Evolutionary conservation across 2,797 vertebrate species (phyloP).

Genomic region (Masticophis lateralis): DNA sequence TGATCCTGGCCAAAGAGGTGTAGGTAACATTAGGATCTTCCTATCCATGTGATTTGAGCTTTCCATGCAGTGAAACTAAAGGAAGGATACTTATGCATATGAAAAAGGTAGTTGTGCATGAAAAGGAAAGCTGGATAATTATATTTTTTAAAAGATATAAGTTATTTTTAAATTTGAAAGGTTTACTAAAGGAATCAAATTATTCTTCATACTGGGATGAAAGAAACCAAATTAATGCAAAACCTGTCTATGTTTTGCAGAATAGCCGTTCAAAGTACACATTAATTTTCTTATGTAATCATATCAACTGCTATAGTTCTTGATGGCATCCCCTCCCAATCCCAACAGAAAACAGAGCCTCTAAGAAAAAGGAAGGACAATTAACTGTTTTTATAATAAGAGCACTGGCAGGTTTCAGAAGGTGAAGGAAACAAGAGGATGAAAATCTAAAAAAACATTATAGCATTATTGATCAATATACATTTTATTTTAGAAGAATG

Average conservation of each 20-base stretch:
- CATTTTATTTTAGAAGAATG: neutral
- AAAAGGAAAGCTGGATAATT: neutral
- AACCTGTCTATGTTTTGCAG: fast-evolving
- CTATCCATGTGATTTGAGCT: neutral
- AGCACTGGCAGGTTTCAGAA: neutral
- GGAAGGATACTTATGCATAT: neutral
- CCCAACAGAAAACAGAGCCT: neutral
- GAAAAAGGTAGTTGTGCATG: neutral
- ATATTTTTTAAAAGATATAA: neutral
- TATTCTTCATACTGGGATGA: neutral
- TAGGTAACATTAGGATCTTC: fast-evolving
- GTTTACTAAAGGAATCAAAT: neutral
- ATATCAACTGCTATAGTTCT: neutral
- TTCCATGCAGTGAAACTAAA: neutral
- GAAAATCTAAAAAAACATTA: neutral
- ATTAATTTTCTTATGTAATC: neutral
- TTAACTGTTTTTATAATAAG: neutral
- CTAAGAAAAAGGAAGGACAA: neutral
- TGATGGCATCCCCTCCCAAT: neutral
- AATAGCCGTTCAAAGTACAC: neutral
- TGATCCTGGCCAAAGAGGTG: neutral
- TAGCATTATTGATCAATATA: neutral
- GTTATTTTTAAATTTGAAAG: neutral
- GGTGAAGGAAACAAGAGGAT: neutral
- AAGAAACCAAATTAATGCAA: conserved; percentile 4